phyloP scores from a whole-genome alignment of 2,113 vertebrate genomes.

The Chionomys nivalis region DNA sequence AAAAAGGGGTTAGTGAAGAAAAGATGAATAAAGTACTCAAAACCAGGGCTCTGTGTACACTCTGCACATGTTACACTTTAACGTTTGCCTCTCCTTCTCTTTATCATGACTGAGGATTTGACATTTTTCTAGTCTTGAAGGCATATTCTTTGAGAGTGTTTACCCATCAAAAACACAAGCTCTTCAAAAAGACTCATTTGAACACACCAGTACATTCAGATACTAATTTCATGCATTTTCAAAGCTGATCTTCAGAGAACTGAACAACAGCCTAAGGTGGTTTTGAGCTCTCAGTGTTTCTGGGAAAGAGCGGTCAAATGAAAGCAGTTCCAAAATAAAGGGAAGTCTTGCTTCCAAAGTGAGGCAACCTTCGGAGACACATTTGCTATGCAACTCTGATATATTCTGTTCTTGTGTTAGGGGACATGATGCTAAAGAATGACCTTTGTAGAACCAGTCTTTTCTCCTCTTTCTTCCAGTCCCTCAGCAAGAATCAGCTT shows the following conservation, averaged over 20 bases:
- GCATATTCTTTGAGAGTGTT: background rate
- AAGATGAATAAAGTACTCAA: background rate
- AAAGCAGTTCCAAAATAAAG: background rate
- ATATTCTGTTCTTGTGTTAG: background rate
- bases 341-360: background rate
- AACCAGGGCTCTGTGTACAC: background rate
- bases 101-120: background rate
- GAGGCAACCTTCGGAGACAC: conserved; percentile 42
- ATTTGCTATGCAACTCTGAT: conserved; percentile 12
- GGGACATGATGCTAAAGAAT: background rate
- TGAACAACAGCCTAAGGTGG: background rate
- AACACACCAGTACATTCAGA: background rate
- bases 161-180: background rate
- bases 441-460: background rate
- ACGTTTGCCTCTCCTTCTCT: background rate
- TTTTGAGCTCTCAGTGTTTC: conserved; percentile 39
- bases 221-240: conserved; percentile 44
- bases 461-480: background rate
- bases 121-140: conserved; percentile 28
- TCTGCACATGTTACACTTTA: background rate
- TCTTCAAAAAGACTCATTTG: conserved; percentile 40
- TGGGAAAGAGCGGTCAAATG: conserved; percentile 21
- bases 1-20: background rate
- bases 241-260: conserved; percentile 45
- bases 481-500: conserved; percentile 5